Evolutionary conservation across 2,888 invertebrate species (phyloP).

Genomic region (Sarcophaga rosellei): DNA sequence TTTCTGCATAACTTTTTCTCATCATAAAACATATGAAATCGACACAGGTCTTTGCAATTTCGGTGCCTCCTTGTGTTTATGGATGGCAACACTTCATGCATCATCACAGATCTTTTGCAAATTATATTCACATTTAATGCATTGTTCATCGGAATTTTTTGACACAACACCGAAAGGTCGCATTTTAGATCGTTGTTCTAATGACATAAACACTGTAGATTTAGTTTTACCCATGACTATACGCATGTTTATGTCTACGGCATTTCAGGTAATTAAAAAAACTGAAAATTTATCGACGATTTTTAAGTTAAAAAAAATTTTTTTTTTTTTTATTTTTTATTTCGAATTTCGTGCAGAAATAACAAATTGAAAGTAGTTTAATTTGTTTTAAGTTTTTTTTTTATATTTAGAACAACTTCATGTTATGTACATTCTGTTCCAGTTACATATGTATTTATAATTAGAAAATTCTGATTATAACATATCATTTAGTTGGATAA

Average conservation of each 20-base stretch:
- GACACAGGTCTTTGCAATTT: conserved; percentile 77
- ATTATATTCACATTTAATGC: conserved; percentile 82
- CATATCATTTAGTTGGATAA: no score
- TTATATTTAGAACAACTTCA: neutral
- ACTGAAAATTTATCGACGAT: conserved; percentile 3
- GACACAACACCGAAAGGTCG: conserved; percentile 86
- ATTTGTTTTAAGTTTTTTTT: conserved; percentile 5
- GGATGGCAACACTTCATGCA: conserved; percentile 76
- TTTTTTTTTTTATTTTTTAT: conserved; percentile 10
- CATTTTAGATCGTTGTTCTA: conserved; percentile 85
- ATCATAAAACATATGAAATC: conserved; percentile 11
- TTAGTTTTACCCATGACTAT: conserved; percentile 82
- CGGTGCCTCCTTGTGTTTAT: conserved; percentile 77
- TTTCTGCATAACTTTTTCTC: conserved; percentile 16
- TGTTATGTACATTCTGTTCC: neutral
- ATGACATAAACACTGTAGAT: conserved; percentile 84
- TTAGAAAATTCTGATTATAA: no score
- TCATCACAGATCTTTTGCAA: conserved; percentile 76
- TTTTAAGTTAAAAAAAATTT: conserved; percentile 5
- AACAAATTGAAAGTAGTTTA: neutral
- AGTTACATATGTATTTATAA: no score
- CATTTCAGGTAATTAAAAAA: conserved; percentile 78
- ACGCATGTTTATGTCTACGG: conserved; percentile 77
- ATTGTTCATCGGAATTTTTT: conserved; percentile 84
- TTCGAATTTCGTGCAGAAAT: neutral